These are phyloP conservation scores for Drosophila burlai DNA, from an alignment of 1,140 invertebrate species.

Conservation along the genomic window DNA sequence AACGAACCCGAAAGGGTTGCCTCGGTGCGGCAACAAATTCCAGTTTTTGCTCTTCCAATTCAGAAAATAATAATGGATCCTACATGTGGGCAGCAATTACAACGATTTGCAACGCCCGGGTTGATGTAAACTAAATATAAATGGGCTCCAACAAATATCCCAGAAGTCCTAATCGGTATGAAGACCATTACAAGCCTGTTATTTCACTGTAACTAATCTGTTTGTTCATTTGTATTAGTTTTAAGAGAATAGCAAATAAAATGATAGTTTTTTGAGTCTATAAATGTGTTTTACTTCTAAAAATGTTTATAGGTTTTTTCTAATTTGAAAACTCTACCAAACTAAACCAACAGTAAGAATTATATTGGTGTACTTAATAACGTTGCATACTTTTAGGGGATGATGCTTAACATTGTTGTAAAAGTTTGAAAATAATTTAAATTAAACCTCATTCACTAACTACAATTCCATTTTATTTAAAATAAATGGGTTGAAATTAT, in stretches of 20 bases:
- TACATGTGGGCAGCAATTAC: conserved; percentile 19
- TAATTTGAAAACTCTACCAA: background rate
- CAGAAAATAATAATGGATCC: background rate
- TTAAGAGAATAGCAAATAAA: background rate
- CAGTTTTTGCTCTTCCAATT: background rate
- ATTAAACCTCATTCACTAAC: too few species aligned
- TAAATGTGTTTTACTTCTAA: background rate
- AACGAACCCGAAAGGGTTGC: conserved; percentile 26
- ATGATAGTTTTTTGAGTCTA: too few species aligned
- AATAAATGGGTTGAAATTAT: too few species aligned
- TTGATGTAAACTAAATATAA: background rate
- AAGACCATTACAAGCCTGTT: background rate
- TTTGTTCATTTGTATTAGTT: background rate
- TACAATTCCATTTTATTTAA: too few species aligned
- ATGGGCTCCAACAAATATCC: background rate
- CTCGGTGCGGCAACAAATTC: conserved; percentile 1
- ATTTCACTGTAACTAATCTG: background rate
- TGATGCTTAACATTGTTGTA: background rate
- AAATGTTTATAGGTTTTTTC: background rate
- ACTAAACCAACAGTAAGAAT: too few species aligned
- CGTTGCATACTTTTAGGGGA: background rate
- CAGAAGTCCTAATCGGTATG: background rate
- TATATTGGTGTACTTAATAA: background rate
- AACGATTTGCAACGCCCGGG: conserved; percentile 13
- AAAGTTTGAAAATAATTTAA: background rate